A percentile compares a stretch with the other conserved stretches of the same genome.
These are phyloP conservation scores for Nematostella vectensis DNA, from an alignment of 92 coral and sea anemone species.

Conservation along the genomic window DNA sequence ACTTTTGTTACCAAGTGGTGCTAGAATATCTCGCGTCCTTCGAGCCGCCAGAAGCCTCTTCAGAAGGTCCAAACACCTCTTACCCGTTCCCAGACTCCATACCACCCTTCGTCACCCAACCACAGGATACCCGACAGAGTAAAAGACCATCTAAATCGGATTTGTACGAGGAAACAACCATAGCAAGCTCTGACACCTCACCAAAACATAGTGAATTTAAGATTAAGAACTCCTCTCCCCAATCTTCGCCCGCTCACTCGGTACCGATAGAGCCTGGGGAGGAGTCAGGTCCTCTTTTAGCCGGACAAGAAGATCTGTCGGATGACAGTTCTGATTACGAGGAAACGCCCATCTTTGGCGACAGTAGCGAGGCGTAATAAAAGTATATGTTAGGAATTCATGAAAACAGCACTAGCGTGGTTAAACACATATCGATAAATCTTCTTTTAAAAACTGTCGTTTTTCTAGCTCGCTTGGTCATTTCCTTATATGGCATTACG, in stretches of 20 bases:
- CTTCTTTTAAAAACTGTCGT: no score
- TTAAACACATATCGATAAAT: no score
- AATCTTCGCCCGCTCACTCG: not conserved
- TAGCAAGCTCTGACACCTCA: not conserved
- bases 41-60: constrained; percentile 30
- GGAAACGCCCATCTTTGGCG: not conserved
- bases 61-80: not conserved
- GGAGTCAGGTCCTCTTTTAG: not conserved
- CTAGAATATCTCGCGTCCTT: constrained; percentile 78
- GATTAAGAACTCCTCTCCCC: no score
- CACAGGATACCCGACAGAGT: not conserved
- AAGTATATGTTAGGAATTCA: no score
- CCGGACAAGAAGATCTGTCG: not conserved
- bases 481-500: no score
- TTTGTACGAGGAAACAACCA: not conserved
- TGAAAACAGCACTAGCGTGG: no score
- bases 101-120: not conserved
- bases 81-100: not conserved
- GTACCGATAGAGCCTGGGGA: no score
- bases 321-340: not conserved
- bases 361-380: no score
- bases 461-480: no score
- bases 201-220: not conserved
- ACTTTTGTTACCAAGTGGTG: constrained; percentile 84
- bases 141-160: not conserved